Percentiles rank a stretch among this genome's conserved stretches.
Conservation (phyloP, 2,113 vertebrate genomes). For the Sinocyclocheilus anshuiensis region DNA sequence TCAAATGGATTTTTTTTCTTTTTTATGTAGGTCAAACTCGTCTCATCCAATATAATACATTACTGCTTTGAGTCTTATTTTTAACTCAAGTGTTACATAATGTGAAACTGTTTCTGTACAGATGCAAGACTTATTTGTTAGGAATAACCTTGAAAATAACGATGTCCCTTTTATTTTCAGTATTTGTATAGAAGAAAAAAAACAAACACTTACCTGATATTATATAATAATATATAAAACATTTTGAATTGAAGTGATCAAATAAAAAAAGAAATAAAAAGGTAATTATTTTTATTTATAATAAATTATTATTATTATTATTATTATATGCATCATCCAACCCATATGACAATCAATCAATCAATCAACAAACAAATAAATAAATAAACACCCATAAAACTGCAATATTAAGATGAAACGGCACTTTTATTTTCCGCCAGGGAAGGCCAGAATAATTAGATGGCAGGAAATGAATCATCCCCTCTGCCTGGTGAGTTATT, state of each 20-base stretch:
- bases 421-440: not conserved
- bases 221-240: no score
- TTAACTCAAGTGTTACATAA: not conserved
- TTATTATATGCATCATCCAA: not conserved
- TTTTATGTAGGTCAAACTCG: not conserved
- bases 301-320: no score
- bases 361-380: not conserved
- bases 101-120: not conserved
- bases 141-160: not conserved
- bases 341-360: not conserved
- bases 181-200: not conserved
- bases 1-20: not conserved
- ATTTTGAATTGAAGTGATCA: no score
- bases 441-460: constrained; percentile 1
- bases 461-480: constrained; percentile 21
- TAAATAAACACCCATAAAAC: not conserved
- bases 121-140: not conserved
- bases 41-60: not conserved
- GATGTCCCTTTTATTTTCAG: not conserved
- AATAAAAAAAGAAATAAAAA: no score
- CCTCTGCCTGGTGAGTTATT: constrained; percentile 1
- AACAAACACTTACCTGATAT: no score
- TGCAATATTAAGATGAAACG: constrained; percentile 48
- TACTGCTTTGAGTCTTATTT: not conserved
- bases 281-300: no score